Conservation (phyloP, 2,797 vertebrate species). For the Sparus aurata region DNA sequence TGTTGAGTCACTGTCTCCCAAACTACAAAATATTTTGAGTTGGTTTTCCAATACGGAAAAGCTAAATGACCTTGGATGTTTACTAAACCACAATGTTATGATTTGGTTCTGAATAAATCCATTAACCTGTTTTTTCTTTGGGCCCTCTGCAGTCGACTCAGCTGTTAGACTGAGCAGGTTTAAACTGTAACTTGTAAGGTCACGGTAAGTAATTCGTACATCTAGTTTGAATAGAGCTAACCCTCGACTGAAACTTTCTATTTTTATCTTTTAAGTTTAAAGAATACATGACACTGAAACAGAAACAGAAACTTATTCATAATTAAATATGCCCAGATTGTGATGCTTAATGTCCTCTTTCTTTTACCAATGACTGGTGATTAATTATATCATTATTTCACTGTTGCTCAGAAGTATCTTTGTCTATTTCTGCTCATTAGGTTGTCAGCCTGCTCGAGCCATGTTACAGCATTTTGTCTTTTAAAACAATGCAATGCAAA, state of each 20-base stretch:
- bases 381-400: not conserved
- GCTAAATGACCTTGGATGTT: no score
- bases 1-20: not conserved
- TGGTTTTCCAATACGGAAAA: not conserved
- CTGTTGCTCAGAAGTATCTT: not conserved
- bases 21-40: no score
- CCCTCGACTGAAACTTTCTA: not conserved
- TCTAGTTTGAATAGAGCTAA: not conserved
- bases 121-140: no score
- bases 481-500: not conserved
- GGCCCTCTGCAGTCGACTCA: no score
- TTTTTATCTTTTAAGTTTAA: not conserved
- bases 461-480: no score
- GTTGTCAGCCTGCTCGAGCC: no score
- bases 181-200: not conserved
- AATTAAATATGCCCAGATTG: not conserved
- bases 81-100: not conserved
- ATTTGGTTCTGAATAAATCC: no score
- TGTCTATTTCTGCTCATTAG: not conserved
- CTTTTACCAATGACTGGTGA: not conserved
- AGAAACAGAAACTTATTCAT: not conserved
- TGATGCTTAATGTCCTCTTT: not conserved
- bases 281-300: not conserved
- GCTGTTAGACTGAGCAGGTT: not conserved
- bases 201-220: not conserved